phyloP scores from a whole-genome alignment of 2,888 invertebrate species.

The Ditula angustiorana region DNA sequence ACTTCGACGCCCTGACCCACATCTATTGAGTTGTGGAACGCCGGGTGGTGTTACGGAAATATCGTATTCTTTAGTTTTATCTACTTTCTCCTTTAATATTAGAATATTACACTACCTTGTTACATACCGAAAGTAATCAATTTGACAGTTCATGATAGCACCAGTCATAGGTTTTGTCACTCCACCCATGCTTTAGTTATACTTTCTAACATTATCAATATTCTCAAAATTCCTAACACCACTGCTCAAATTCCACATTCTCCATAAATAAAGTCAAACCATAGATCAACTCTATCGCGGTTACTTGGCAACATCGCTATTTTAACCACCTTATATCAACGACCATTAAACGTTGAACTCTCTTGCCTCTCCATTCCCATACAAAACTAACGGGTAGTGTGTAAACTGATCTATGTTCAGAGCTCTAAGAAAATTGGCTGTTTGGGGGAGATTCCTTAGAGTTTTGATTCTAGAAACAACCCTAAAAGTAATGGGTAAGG shows the following conservation, averaged over 20 bases:
- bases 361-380: neutral
- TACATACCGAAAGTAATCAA: too few relatives aligned
- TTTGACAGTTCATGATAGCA: too few relatives aligned
- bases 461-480: conserved; percentile 23
- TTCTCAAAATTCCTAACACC: neutral
- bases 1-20: too few relatives aligned
- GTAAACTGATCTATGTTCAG: conserved; percentile 8
- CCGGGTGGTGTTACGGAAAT: too few relatives aligned
- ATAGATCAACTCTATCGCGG: conserved; percentile 24
- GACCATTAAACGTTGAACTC: neutral
- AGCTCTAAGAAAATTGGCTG: conserved; percentile 17
- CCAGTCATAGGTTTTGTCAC: too few relatives aligned
- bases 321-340: conserved; percentile 24
- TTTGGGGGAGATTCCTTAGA: conserved; percentile 23
- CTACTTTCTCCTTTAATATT: too few relatives aligned
- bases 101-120: too few relatives aligned
- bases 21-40: too few relatives aligned
- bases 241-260: conserved; percentile 13
- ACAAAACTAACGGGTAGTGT: neutral
- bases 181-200: too few relatives aligned
- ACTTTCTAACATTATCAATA: neutral
- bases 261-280: conserved; percentile 15
- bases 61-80: too few relatives aligned
- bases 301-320: conserved; percentile 22
- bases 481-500: conserved; percentile 9